A percentile compares a stretch with the other conserved stretches of the same genome.
phyloP scores from a whole-genome alignment of 1,140 invertebrate genomes.

The Nasonia giraulti region DNA sequence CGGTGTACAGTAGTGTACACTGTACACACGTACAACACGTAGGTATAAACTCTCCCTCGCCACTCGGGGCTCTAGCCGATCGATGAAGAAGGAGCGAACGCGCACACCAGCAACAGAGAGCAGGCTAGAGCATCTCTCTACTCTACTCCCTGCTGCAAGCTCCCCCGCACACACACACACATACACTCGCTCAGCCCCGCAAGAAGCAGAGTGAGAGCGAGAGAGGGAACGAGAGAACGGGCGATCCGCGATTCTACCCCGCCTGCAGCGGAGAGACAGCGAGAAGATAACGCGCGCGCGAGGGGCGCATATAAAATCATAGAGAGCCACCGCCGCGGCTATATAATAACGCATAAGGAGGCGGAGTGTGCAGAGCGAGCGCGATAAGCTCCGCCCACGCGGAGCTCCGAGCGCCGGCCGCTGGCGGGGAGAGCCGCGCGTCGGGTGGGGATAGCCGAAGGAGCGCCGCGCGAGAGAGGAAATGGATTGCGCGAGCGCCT shows the following conservation, averaged over 20 bases:
- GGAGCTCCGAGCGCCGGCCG: not conserved
- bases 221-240: not conserved
- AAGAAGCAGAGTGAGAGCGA: not conserved
- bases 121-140: slow-evolving; percentile 1
- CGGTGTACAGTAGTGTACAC: too few relatives aligned
- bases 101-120: not conserved
- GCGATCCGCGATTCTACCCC: slow-evolving; percentile 20
- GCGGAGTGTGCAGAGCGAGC: slow-evolving; percentile 59
- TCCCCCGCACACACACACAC: not conserved
- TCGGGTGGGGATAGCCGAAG: not conserved
- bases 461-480: not conserved
- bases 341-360: slow-evolving; percentile 75
- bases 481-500: slow-evolving; percentile 1
- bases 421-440: not conserved
- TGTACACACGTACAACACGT: too few relatives aligned
- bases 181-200: not conserved
- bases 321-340: slow-evolving; percentile 54
- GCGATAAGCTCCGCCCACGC: not conserved
- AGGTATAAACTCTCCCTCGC: not conserved
- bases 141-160: not conserved
- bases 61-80: slow-evolving; percentile 7
- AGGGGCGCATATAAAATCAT: slow-evolving; percentile 70
- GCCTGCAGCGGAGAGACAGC: slow-evolving; percentile 4
- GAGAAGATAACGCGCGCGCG: slow-evolving; percentile 37
- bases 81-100: slow-evolving; percentile 40